Evolutionary conservation across 2,888 invertebrate genomes (phyloP).

Genomic region (Amiota minor): DNA sequence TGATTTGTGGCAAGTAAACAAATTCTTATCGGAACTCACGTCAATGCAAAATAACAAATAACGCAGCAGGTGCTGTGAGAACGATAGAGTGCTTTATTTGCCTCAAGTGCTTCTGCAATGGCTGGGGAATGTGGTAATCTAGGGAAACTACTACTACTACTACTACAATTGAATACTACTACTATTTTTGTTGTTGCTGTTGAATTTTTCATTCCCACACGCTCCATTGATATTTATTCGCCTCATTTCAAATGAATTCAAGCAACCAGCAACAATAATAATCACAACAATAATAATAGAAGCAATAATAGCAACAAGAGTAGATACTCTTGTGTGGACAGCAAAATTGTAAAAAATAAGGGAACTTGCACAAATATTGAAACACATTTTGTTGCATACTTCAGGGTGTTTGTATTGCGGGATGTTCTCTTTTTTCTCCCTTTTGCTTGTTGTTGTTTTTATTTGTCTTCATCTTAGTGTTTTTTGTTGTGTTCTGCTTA

Average conservation of each 20-base stretch:
- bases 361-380: conserved; percentile 50
- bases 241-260: conserved; percentile 58
- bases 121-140: too few relatives aligned
- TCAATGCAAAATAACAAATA: conserved; percentile 38
- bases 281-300: conserved; percentile 3
- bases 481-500: conserved; percentile 47
- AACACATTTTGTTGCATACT: conserved; percentile 55
- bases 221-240: conserved; percentile 48
- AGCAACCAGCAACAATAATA: conserved; percentile 33
- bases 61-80: conserved; percentile 15
- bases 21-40: conserved; percentile 59
- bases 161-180: too few relatives aligned
- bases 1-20: conserved; percentile 53
- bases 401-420: conserved; percentile 39
- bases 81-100: not conserved
- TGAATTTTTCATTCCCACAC: conserved; percentile 39
- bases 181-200: not conserved
- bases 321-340: not conserved
- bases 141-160: too few relatives aligned
- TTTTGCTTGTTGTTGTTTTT: conserved; percentile 26
- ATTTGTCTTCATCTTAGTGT: conserved; percentile 23
- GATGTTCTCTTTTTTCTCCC: not conserved
- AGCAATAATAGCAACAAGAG: not conserved
- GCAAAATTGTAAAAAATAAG: not conserved
- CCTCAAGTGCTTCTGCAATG: too few relatives aligned